These are phyloP conservation scores for Agrilus planipennis DNA, from an alignment of 1,140 invertebrate species.

Conservation along the genomic window DNA sequence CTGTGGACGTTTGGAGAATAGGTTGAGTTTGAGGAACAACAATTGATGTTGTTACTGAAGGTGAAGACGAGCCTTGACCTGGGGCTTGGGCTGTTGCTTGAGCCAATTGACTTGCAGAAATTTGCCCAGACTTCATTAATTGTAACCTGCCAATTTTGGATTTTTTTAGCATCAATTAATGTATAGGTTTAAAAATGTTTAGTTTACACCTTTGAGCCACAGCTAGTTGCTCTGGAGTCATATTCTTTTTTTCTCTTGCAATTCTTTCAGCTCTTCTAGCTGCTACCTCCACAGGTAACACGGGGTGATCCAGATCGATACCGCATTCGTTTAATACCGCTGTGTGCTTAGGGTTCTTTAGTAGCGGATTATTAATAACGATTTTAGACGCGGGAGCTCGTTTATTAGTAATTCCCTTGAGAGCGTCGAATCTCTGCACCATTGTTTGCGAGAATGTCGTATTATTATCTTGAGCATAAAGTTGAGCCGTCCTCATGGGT, in stretches of 20 bases:
- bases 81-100: conserved; percentile 1
- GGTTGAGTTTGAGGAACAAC: conserved; percentile 4
- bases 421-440: conserved; percentile 63
- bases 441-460: conserved; percentile 56
- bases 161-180: too few relatives aligned
- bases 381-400: conserved; percentile 58
- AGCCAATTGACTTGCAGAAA: conserved; percentile 18
- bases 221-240: conserved; percentile 33
- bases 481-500: conserved; percentile 66
- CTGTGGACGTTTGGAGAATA: conserved; percentile 18
- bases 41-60: conserved; percentile 5
- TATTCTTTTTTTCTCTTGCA: conserved; percentile 56
- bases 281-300: conserved; percentile 75
- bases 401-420: conserved; percentile 44
- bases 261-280: conserved; percentile 71
- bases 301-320: conserved; percentile 75
- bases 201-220: conserved; percentile 3
- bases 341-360: conserved; percentile 77
- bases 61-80: conserved; percentile 3
- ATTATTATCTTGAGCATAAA: conserved; percentile 76
- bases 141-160: conserved; percentile 20
- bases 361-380: conserved; percentile 51
- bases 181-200: too few relatives aligned
- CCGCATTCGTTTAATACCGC: conserved; percentile 69
- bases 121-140: conserved; percentile 27